phyloP scores from a whole-genome alignment of 2,797 vertebrate genomes.

The Gambusia yucatana region DNA sequence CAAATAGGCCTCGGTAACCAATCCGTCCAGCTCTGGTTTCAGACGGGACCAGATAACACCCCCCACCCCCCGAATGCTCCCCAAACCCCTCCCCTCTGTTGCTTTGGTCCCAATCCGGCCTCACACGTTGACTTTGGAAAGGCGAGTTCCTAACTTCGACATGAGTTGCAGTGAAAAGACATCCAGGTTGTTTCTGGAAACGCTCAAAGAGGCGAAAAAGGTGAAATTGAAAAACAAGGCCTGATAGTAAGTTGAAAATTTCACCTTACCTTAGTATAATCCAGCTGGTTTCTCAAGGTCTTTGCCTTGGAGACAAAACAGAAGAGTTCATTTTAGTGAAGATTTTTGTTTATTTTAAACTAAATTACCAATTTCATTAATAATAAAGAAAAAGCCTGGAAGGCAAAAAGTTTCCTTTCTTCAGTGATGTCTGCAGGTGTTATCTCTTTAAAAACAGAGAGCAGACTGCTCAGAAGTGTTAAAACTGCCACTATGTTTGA shows the following conservation, averaged over 20 bases:
- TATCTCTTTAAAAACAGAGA: not conserved
- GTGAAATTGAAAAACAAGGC: not conserved
- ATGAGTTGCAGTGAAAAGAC: slow-evolving; percentile 69
- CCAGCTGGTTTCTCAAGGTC: slow-evolving; percentile 82
- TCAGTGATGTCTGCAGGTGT: not conserved
- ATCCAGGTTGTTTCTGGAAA: slow-evolving; percentile 40
- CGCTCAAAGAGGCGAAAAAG: slow-evolving; percentile 21
- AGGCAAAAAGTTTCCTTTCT: not conserved
- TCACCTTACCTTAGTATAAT: slow-evolving; percentile 89
- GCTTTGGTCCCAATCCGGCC: slow-evolving; percentile 62
- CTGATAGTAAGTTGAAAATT: not conserved
- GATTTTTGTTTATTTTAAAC: not conserved
- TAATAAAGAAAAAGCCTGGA: not conserved
- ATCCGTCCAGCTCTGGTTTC: slow-evolving; percentile 83
- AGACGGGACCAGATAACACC: slow-evolving; percentile 79
- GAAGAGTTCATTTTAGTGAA: slow-evolving; percentile 10
- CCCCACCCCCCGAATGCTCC: slow-evolving; percentile 26
- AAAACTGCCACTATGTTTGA: not conserved
- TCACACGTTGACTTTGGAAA: slow-evolving; percentile 80
- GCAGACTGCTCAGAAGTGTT: not conserved
- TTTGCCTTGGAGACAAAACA: slow-evolving; percentile 83
- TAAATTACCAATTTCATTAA: not conserved
- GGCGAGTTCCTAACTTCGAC: slow-evolving; percentile 70
- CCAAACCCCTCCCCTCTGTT: slow-evolving; percentile 72
- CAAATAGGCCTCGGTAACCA: slow-evolving; percentile 82